phyloP scores from a whole-genome alignment of 2,888 invertebrate species.

The Prenolepis imparis region DNA sequence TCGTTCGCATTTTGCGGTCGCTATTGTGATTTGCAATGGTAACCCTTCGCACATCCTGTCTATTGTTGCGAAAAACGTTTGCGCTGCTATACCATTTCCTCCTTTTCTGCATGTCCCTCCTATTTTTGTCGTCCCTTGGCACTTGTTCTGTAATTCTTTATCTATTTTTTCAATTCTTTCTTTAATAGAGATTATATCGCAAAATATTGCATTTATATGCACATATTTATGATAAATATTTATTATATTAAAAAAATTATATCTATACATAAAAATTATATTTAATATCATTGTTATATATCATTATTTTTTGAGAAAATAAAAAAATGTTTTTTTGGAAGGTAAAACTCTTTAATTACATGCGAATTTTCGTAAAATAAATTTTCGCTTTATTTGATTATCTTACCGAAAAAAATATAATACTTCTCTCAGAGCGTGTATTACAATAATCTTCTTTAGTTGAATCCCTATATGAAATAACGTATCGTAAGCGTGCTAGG shows the following conservation, averaged over 20 bases:
- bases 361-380: background rate
- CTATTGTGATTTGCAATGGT: constrained; percentile 84
- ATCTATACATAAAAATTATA: too few species aligned
- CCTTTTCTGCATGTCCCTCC: constrained; percentile 28
- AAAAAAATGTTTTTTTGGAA: background rate
- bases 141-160: constrained; percentile 36
- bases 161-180: constrained; percentile 5
- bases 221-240: too few species aligned
- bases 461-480: constrained; percentile 6
- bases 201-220: background rate
- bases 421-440: background rate
- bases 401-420: background rate
- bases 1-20: constrained; percentile 83
- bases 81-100: background rate
- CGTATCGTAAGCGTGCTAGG: background rate
- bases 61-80: constrained; percentile 80
- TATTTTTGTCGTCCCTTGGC: constrained; percentile 30
- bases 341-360: background rate
- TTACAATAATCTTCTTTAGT: background rate
- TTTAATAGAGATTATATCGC: background rate
- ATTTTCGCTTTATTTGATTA: background rate
- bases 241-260: background rate
- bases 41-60: constrained; percentile 84
- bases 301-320: background rate
- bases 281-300: background rate